These are phyloP conservation scores for Ctenodactylus gundi DNA, from an alignment of 2,113 vertebrate species.

Conservation along the genomic window DNA sequence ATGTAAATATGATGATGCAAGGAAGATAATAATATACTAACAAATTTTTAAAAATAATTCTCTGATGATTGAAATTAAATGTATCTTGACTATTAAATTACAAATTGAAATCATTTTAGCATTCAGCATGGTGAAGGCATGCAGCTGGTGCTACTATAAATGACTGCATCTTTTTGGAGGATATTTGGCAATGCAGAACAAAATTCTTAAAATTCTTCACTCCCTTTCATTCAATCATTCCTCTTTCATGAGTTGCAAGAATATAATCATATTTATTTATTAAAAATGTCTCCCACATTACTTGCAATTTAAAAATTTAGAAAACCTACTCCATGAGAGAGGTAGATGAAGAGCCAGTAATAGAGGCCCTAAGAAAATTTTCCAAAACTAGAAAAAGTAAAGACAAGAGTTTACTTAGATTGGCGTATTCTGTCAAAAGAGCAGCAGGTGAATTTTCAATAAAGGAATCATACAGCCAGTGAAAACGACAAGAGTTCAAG, in stretches of 20 bases:
- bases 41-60: not conserved
- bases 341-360: not conserved
- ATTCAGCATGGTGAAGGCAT: not conserved
- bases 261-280: not conserved
- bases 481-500: not conserved
- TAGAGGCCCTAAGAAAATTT: not conserved
- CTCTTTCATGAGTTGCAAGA: not conserved
- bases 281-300: not conserved
- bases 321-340: not conserved
- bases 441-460: not conserved
- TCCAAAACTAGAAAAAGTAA: not conserved
- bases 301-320: not conserved
- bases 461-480: not conserved
- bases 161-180: not conserved
- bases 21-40: not conserved
- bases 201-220: not conserved
- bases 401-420: not conserved
- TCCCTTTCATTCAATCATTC: not conserved
- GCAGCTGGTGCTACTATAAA: not conserved
- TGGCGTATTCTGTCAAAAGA: not conserved
- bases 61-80: not conserved
- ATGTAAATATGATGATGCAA: not conserved
- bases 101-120: not conserved
- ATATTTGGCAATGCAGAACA: not conserved
- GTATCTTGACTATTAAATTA: slow-evolving; percentile 12